Percentiles rank a stretch among this genome's conserved stretches.
These are phyloP conservation scores for Melikaiella ostensackeni DNA, from an alignment of 2,888 invertebrate species.

Conservation along the genomic window DNA sequence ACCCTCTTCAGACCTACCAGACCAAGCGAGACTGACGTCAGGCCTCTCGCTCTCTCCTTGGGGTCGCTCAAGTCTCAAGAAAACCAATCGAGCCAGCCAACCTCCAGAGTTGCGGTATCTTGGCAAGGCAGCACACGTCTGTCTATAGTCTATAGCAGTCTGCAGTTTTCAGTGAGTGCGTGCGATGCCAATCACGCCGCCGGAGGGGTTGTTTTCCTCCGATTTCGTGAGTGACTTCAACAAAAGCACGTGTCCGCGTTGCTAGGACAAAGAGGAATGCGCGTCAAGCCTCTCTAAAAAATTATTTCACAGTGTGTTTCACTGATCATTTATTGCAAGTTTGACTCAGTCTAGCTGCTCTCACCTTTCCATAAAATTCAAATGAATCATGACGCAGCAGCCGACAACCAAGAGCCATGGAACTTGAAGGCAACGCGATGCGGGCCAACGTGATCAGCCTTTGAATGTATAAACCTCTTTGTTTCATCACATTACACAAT, in stretches of 20 bases:
- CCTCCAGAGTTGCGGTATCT: constrained; percentile 28
- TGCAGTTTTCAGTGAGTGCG: constrained; percentile 17
- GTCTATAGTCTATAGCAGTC: constrained; percentile 25
- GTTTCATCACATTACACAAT: background rate
- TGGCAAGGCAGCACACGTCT: constrained; percentile 24
- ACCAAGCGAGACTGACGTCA: constrained; percentile 32
- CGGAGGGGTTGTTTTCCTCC: constrained; percentile 7
- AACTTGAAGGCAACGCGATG: background rate
- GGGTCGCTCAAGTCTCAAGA: constrained; percentile 25
- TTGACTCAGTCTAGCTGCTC: background rate
- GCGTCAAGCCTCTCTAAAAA: background rate
- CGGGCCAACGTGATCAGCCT: background rate
- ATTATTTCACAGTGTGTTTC: background rate
- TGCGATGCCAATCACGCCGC: constrained; percentile 19
- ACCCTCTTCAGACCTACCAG: constrained; percentile 15
- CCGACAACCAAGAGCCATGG: background rate
- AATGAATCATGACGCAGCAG: constrained; percentile 35
- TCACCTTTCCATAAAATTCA: constrained; percentile 32
- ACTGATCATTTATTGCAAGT: background rate
- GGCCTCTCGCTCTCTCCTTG: constrained; percentile 15
- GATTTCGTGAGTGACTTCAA: constrained; percentile 20
- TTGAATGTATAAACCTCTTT: constrained; percentile 1
- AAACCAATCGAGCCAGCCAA: constrained; percentile 23
- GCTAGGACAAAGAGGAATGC: background rate
- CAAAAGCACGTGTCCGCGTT: constrained; percentile 14